phyloP scores from a whole-genome alignment of 2,113 vertebrate genomes.

The Elgaria multicarinata region DNA sequence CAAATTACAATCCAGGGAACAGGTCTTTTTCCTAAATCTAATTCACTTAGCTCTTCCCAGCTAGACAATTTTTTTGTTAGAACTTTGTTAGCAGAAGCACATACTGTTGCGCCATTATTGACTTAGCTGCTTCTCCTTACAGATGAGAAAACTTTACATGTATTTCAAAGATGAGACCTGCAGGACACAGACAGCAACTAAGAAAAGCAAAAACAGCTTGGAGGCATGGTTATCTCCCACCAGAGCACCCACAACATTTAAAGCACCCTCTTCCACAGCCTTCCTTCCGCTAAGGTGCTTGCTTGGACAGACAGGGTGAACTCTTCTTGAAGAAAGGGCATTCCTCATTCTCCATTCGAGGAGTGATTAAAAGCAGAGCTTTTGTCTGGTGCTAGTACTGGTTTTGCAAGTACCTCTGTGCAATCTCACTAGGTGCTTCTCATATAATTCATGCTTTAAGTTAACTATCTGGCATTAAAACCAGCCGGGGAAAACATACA shows the following conservation, averaged over 20 bases:
- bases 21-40: not conserved
- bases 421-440: not conserved
- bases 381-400: not conserved
- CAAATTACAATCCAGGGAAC: not conserved
- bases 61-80: not conserved
- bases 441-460: not conserved
- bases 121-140: not conserved
- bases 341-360: not conserved
- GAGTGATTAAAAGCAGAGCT: not conserved
- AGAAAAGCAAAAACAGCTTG: not conserved
- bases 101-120: not conserved
- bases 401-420: not conserved
- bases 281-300: not conserved
- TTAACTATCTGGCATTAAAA: constrained; percentile 1
- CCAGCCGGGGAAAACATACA: not conserved
- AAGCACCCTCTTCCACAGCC: not conserved
- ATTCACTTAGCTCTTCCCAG: not conserved
- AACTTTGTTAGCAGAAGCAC: not conserved
- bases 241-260: too few relatives aligned
- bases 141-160: not conserved
- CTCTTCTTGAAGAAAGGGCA: not conserved
- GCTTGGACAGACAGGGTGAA: not conserved
- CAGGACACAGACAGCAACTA: not conserved
- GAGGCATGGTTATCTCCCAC: too few relatives aligned
- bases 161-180: not conserved